Evolutionary conservation across 92 coral and sea anemone species (phyloP), one percentile per base, ranked within the genome.

Genomic region (Umimayanthus chanpuru): DNA sequence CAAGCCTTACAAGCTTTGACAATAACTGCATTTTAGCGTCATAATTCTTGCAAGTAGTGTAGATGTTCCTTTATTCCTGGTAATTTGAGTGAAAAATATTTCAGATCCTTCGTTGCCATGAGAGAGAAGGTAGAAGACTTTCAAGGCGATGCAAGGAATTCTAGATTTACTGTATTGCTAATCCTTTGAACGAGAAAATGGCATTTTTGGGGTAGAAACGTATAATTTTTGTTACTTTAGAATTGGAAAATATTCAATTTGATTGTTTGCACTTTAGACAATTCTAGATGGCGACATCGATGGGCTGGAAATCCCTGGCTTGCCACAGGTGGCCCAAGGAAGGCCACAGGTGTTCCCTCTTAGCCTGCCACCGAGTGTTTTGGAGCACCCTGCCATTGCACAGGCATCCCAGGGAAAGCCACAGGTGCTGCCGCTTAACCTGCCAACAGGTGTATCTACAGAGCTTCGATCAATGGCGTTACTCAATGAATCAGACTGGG

Each of bases 281-380:
- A 39, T 81, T 20, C 85, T 81, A 64, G 85, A 81, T 81, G 85
- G 85, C 38, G 85, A 81, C 29, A 61, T 81, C 10, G 85, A 81
- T 65, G 85, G 85, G 9, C 76, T 81, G 39, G 85, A 81, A n/a
- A 10, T 81, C 75, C 39, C 74, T 32, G 73, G 55, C 73, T 23
- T 81, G 50, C 50, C 75, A 81, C 85, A 81, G 73, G 56, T 65
- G 30, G 28, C 73, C 85, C 85, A 81, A 14, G 85, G 73, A 67
- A 81, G 39, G 85, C 40, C 73, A 68, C 73, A 21, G 73, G 25
- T 68, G 4, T 25, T 23, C 4, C 28, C 72, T 0, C 72, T 66
- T 23, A 66, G 28, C 72, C 28, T 66, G 9, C 72, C 72, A 66
- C 72, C 72, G 23, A 66, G 30, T 68, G 29, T 0, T 68, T 25